These are phyloP conservation scores for Amiota minor DNA, from an alignment of 2,888 invertebrate genomes.

Conservation along the genomic window DNA sequence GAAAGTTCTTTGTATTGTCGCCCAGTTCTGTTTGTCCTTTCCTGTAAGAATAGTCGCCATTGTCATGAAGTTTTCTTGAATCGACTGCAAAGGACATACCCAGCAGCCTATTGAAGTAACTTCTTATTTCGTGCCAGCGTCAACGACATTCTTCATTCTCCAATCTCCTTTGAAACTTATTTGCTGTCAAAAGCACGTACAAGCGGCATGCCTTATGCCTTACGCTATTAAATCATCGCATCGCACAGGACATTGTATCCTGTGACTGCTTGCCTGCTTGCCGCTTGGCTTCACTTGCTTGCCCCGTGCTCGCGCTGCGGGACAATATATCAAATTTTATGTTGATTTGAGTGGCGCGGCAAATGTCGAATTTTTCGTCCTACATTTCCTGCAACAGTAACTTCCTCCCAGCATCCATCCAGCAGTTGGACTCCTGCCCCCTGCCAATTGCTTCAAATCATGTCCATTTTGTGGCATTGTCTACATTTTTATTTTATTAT, in stretches of 20 bases:
- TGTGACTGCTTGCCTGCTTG: slow-evolving; percentile 37
- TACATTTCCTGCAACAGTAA: background rate
- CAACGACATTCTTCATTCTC: background rate
- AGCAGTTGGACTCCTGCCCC: too few species aligned
- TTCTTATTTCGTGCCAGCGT: background rate
- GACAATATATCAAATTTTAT: slow-evolving; percentile 67
- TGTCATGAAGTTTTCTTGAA: background rate
- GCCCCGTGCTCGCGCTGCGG: slow-evolving; percentile 46
- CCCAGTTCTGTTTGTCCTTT: background rate
- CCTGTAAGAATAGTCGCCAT: slow-evolving; percentile 5
- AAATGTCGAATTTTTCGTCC: slow-evolving; percentile 43
- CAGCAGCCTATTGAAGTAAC: too few species aligned
- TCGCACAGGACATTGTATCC: slow-evolving; percentile 47
- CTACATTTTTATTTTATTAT: slow-evolving; percentile 55
- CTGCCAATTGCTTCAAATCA: slow-evolving; percentile 14
- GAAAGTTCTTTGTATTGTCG: background rate
- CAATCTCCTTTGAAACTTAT: background rate
- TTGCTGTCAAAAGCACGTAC: background rate
- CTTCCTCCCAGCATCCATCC: background rate
- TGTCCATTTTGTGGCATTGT: slow-evolving; percentile 58
- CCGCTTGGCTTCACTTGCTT: slow-evolving; percentile 38
- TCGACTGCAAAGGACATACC: background rate
- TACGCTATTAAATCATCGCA: slow-evolving; percentile 61
- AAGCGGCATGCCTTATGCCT: background rate
- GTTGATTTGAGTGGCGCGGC: slow-evolving; percentile 65